These are phyloP conservation scores for Gymnocheta viridis DNA, from an alignment of 2,888 invertebrate genomes.

Conservation along the genomic window DNA sequence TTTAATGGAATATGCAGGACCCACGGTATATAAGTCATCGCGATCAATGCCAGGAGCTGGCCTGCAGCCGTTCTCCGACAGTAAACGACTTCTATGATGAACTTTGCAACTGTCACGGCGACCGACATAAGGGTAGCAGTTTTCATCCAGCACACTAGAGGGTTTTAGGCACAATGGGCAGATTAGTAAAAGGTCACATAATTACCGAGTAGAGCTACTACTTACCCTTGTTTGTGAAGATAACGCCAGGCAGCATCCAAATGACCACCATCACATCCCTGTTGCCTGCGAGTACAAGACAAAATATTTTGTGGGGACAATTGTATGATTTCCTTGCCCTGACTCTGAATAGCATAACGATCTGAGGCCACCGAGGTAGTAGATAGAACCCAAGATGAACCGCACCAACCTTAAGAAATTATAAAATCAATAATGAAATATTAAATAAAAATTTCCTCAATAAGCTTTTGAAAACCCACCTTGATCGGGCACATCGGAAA, in stretches of 20 bases:
- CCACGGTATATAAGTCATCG: constrained; percentile 86
- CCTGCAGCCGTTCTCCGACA: constrained; percentile 84
- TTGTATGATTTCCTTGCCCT: constrained; percentile 87
- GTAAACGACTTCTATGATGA: constrained; percentile 81
- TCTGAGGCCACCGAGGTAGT: constrained; percentile 91
- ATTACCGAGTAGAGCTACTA: background rate
- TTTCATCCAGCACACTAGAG: constrained; percentile 90
- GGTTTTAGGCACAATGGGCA: background rate
- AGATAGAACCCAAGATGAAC: constrained; percentile 96
- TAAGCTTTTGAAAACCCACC: constrained; percentile 83
- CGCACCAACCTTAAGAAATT: constrained; percentile 84
- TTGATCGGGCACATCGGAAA: constrained; percentile 88
- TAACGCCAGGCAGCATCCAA: constrained; percentile 96
- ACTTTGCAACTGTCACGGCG: constrained; percentile 86
- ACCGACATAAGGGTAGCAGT: constrained; percentile 92
- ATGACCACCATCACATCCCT: constrained; percentile 94
- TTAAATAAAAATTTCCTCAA: background rate
- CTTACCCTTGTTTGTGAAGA: constrained; percentile 89
- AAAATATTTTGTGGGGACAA: constrained; percentile 93
- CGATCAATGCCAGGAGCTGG: constrained; percentile 82
- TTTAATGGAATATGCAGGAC: constrained; percentile 89
- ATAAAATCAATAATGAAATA: background rate
- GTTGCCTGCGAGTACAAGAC: constrained; percentile 90
- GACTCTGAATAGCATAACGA: constrained; percentile 92
- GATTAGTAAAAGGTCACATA: background rate